Conservation (phyloP, 2,113 vertebrate genomes). For the Muntiacus muntjak region DNA sequence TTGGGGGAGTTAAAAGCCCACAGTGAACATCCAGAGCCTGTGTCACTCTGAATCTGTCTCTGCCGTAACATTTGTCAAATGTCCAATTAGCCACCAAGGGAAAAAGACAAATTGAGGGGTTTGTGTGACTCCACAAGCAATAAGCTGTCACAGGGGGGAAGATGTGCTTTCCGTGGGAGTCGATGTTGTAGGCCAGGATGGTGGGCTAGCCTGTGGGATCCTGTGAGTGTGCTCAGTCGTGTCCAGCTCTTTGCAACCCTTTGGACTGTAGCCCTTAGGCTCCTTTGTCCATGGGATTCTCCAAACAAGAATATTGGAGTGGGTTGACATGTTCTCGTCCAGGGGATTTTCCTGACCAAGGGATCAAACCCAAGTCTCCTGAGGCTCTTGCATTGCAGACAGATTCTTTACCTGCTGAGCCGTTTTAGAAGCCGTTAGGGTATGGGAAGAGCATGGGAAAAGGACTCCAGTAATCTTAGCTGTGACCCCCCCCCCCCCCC, state of each 20-base stretch:
- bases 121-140: neutral
- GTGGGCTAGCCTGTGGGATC: neutral
- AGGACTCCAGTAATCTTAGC: neutral
- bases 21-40: slow-evolving; percentile 7
- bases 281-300: neutral
- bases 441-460: fast-evolving
- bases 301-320: neutral
- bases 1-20: slow-evolving; percentile 62
- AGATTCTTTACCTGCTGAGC: neutral
- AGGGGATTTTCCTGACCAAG: neutral
- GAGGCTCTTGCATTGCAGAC: neutral
- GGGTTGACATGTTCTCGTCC: neutral
- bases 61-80: slow-evolving; percentile 60
- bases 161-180: neutral
- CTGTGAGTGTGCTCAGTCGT: neutral
- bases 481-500: neutral
- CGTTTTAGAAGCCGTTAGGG: neutral
- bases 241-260: neutral
- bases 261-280: neutral
- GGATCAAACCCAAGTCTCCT: neutral
- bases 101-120: slow-evolving; percentile 15
- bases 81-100: slow-evolving; percentile 56
- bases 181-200: fast-evolving
- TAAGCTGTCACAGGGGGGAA: neutral
- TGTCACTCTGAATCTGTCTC: slow-evolving; percentile 10